Evolutionary conservation across 2,888 invertebrate species (phyloP), one percentile per base, ranked within the genome.

Genomic region (Dione vanillae): DNA sequence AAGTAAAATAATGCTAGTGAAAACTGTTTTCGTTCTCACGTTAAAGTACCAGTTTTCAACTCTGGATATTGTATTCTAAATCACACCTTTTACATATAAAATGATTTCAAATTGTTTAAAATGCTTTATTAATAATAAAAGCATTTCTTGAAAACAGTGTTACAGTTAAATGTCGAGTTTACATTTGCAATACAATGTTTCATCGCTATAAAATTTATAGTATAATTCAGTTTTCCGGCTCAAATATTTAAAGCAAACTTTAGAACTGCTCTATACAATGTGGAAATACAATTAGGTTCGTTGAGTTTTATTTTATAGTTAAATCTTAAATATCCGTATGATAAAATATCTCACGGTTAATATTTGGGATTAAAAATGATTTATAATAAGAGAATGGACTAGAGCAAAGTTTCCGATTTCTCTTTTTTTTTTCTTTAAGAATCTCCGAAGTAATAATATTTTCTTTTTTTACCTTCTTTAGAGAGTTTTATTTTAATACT

Each of bases 171-270:
- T 64, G 64, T 19, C 37, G 64, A 51, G 64, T 64, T 64, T 64
- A 64, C 64, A 64, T 64, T 64, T 64, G 19, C 49, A 49, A 64
- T 64, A 64, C 64, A 64, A 64, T 64, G 64, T 64, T 64, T 64
- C 64, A 64, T 64, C 19, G 64, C 64, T 51, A 64, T 64, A 64
- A 64, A 64, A 64, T 64, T 64, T 64, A 64, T 64, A 64, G 64
- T 19, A 64, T 64, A 64, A 64, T 64, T 64, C 47, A 64, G 64
- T 64, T 64, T 64, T 64, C 64, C 64, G 64, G 64, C 64, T 64
- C 47, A 64, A 64, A 64, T 64, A 51, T 64, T 47, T 64, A 49
- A 61, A 64, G 64, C 49, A 64, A 64, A 64, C 64, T 64, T 64
- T 64, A 64, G 49, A 27, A 64, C 47, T 64, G 64, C 49, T 51